A percentile compares a stretch with the other conserved stretches of the same genome.
phyloP scores from a whole-genome alignment of 2,888 invertebrate genomes.

The Tribolium freemani region DNA sequence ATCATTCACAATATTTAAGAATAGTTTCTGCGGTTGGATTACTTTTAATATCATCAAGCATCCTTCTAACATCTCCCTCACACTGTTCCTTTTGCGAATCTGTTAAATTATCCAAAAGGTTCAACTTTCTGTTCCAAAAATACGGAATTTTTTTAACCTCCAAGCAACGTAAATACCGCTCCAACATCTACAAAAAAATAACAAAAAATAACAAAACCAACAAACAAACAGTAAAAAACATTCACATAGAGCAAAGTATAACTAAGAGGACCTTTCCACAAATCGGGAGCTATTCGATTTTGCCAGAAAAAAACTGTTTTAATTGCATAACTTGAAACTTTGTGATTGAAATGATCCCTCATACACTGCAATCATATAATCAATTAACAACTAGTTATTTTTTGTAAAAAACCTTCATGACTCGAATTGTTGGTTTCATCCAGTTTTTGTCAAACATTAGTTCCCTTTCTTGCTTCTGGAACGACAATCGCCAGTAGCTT shows the following conservation, averaged over 20 bases:
- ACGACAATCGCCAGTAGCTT: conserved; percentile 12
- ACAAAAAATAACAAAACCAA: background rate
- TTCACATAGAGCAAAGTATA: background rate
- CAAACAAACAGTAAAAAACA: background rate
- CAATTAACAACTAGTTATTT: background rate
- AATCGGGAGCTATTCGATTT: background rate
- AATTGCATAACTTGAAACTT: conserved; percentile 4
- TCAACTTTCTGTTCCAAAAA: conserved; percentile 4
- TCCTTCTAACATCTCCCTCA: background rate
- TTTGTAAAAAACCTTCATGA: background rate
- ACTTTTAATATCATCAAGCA: background rate
- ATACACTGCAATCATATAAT: background rate
- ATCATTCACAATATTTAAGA: background rate
- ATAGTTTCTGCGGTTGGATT: background rate
- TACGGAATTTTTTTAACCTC: background rate
- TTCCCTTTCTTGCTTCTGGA: conserved; percentile 8
- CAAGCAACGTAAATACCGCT: background rate
- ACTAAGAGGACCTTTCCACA: background rate
- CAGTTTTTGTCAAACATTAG: background rate
- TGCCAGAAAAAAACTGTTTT: conserved; percentile 9
- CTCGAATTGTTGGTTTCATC: conserved; percentile 7
- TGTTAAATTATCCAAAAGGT: background rate
- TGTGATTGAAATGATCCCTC: conserved; percentile 3
- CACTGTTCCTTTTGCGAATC: background rate
- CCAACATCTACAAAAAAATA: conserved; percentile 1